Evolutionary conservation across 2,797 vertebrate genomes (phyloP), one percentile per base, ranked within the genome.

Genomic region (Eospalax fontanierii): DNA sequence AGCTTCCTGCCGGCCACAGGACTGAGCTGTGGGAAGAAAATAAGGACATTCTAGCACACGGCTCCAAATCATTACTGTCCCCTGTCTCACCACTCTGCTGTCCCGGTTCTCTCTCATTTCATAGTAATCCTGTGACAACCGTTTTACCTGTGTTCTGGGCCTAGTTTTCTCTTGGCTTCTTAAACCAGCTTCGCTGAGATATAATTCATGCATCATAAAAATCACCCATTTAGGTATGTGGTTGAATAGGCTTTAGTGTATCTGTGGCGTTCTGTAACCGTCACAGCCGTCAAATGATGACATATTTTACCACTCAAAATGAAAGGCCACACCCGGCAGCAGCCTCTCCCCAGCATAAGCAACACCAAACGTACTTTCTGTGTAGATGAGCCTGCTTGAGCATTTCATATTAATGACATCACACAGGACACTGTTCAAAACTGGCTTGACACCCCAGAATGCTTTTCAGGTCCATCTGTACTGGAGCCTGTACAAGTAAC

Each of bases 101-200:
- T 73, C 61, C 50, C 43, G 78, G 65, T 76, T 61, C 40, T 71
- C 7, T 78, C 80, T 74, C 59, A 79, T 70, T 78, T 84, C 87
- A 46, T 33, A 57, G 61, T 78, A 87, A 4, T n/a, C 30, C 43
- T 12, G 4, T n/a, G 33, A 59, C 14, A 84, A 43, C 28, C 26
- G 46, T 80, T 89, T 87, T 65, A 68, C 28, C 43, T 59, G 19
- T 18, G 33, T 30, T 78, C 82, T 50, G 26, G 22, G 54, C 50
- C 46, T 40, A 78, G 1, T 93, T 96, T 89, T 93, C 59, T 92
- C 26, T 71, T 54, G 10, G 50, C 24, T 79, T 86, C 76, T 87
- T 83, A 38, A 78, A 82, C 40, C 16, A 92, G 57, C 6, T 92
- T 63, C 91, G n/a, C 92, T 79, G 73, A 83, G 19, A 68, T 54